Evolutionary conservation across 1,140 invertebrate genomes (phyloP).

Genomic region (Halictus rubicundus): DNA sequence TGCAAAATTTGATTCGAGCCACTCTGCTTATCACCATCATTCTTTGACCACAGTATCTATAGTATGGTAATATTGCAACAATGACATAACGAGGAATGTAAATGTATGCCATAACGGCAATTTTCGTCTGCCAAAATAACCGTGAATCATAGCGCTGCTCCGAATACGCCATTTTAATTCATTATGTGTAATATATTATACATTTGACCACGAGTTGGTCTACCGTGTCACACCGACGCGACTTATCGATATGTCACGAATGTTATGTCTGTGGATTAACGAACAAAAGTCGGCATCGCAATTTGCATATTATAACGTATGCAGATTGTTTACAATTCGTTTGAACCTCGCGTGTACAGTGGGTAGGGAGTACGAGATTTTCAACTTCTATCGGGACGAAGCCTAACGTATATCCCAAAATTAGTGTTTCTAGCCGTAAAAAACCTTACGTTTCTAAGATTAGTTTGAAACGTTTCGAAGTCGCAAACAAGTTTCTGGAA

Average conservation of each 20-base stretch:
- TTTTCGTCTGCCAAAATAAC: neutral
- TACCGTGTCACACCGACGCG: neutral
- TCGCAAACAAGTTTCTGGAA: too few relatives aligned
- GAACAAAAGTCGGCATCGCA: too few relatives aligned
- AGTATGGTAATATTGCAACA: too few relatives aligned
- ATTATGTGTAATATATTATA: neutral
- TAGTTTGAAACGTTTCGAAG: too few relatives aligned
- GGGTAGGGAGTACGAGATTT: neutral
- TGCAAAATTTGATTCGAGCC: too few relatives aligned
- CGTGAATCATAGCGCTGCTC: too few relatives aligned
- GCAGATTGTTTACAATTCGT: neutral
- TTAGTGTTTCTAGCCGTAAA: too few relatives aligned
- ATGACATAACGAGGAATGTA: neutral
- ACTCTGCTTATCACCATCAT: too few relatives aligned
- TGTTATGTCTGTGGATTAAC: neutral
- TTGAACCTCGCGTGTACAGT: neutral
- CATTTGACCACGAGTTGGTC: neutral
- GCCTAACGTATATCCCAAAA: too few relatives aligned
- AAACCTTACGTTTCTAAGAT: too few relatives aligned
- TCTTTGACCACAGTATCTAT: too few relatives aligned
- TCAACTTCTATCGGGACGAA: too few relatives aligned
- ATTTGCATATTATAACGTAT: neutral
- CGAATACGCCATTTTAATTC: neutral
- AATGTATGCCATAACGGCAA: neutral
- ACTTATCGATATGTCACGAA: neutral